Evolutionary conservation across 2,888 invertebrate species (phyloP), one percentile per base, ranked within the genome.

Genomic region (Ommatoiulus sabulosus): DNA sequence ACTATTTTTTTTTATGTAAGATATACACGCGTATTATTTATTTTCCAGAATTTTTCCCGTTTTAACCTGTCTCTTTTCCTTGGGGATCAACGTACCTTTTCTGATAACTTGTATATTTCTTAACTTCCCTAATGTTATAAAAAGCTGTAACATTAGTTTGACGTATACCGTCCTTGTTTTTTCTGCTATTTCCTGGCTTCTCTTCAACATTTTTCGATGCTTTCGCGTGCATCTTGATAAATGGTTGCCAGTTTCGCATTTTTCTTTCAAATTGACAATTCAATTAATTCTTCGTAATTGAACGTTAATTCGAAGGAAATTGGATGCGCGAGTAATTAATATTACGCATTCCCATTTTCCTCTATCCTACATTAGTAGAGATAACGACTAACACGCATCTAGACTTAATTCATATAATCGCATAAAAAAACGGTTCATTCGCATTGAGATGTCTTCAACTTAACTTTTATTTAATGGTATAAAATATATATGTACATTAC

Each of bases 401-500:
- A 4, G 63, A 20, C 5, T 63, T n/a, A 20, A 8, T 63, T 15
- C n/a, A 63, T 63, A 63, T 20, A 20, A 63, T 63, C 5, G 63
- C 20, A 46, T 10, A n/a, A 52, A 63, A 63, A 63, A 63, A 10
- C 20, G 63, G 6, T 63, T 63, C 63, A 63, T 63, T 63, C 20
- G 63, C n/a, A 63, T 63, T 63, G 15, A 63, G 63, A 63, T 63
- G 63, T 63, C 63, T 63, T 63, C 63, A 63, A 63, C 63, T 63
- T 63, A 63, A 63, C 63, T n/a, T 63, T 63, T 63, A 63, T 63
- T 63, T 63, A 63, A 63, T 63, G 63, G 63, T 63, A 63, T 63
- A 63, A 63, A 63, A 63, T 63, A 63, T 63, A 63, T 63, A 63
- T 63, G 63, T 63, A 63, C 63, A 63, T 63, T 63, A 63, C 63